Conservation (phyloP, 1,140 invertebrate genomes). For the Cyclina sinensis region DNA sequence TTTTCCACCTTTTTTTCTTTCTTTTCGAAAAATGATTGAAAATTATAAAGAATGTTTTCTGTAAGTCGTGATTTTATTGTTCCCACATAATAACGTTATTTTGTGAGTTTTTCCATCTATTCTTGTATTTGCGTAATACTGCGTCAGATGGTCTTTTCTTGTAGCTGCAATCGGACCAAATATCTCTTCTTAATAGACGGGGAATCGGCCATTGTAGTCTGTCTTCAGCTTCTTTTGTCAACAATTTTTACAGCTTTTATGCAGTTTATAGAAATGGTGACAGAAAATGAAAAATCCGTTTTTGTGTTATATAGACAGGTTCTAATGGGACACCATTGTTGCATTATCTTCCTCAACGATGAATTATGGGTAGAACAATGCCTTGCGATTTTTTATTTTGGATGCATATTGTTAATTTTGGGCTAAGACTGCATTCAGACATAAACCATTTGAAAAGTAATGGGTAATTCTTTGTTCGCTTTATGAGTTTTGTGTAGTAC, state of each 20-base stretch:
- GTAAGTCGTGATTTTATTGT: background rate
- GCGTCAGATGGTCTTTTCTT: constrained; percentile 24
- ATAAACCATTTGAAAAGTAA: background rate
- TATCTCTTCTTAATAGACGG: constrained; percentile 44
- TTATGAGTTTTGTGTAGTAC: background rate
- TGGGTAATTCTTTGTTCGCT: background rate
- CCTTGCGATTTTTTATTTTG: background rate
- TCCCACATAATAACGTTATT: background rate
- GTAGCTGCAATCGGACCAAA: constrained; percentile 28
- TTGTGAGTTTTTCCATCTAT: background rate
- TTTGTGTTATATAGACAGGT: background rate
- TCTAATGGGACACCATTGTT: constrained; percentile 11
- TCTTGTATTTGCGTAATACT: background rate
- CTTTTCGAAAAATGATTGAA: too few species aligned
- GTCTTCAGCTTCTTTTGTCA: constrained; percentile 8
- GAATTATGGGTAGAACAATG: constrained; percentile 40
- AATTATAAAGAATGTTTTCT: too few species aligned
- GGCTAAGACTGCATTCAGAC: background rate
- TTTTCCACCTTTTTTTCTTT: too few species aligned
- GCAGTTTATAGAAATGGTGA: background rate
- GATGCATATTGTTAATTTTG: constrained; percentile 1
- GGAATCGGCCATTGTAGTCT: constrained; percentile 13
- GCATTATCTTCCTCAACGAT: background rate
- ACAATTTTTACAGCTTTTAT: background rate
- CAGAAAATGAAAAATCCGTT: constrained; percentile 42